Conservation (phyloP, 2,888 invertebrate species). For the Thyatira batis region DNA sequence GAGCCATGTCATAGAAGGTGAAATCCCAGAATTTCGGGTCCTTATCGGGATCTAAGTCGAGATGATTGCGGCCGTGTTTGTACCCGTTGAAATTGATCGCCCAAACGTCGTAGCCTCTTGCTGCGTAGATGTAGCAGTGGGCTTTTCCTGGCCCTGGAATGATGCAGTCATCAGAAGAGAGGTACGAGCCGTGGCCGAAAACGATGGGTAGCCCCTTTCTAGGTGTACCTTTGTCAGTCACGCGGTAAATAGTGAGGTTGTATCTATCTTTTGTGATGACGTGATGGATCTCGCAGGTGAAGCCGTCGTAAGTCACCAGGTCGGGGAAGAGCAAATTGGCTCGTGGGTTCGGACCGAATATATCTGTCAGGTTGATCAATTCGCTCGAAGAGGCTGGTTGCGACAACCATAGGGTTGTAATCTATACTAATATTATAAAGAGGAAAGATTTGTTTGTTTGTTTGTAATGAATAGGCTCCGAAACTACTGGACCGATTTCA, state of each 20-base stretch:
- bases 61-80: conserved; percentile 21
- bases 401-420: conserved; percentile 1
- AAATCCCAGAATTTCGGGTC: conserved; percentile 38
- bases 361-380: not conserved
- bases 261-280: conserved; percentile 43
- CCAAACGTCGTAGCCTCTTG: conserved; percentile 32
- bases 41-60: conserved; percentile 20
- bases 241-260: conserved; percentile 31
- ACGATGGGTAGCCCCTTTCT: conserved; percentile 9
- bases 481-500: too few species aligned
- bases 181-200: conserved; percentile 35
- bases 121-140: conserved; percentile 37
- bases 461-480: too few species aligned
- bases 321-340: conserved; percentile 30
- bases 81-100: conserved; percentile 27
- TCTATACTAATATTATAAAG: too few species aligned
- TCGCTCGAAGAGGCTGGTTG: not conserved
- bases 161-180: conserved; percentile 36
- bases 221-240: conserved; percentile 15
- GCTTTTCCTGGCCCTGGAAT: conserved; percentile 31
- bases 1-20: conserved; percentile 37
- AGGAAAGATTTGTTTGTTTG: too few species aligned
- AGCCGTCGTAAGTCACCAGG: conserved; percentile 33
- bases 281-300: conserved; percentile 27
- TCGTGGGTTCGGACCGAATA: conserved; percentile 5